Base-by-base conservation (phyloP, 1,140 invertebrate species). In the Charaxes varanes region DNA sequence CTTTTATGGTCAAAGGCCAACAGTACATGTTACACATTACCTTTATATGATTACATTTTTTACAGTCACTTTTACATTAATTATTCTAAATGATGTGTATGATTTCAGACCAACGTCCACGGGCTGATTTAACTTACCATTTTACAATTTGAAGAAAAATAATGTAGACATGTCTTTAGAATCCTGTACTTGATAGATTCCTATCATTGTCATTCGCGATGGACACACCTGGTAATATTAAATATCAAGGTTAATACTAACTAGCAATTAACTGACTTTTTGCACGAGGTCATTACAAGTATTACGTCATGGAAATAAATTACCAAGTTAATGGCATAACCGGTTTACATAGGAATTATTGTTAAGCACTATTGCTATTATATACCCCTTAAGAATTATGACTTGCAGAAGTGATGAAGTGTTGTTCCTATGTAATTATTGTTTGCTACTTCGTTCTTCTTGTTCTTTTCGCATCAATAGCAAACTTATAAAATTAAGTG, bases 321-420 rank as follows among this genome's bases (percentile, higher is more conserved):
- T 44, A 44, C 21, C 26, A 14, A 18, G n/a, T 26, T 35, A 22
- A 43, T 35, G 11, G 24, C 13, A 18, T 4, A 17, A 42, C 19
- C 16, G 19, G 23, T 42, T 27, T 17, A 27, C 24, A 30, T 35
- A 15, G n/a, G n/a, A n/a, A n/a, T n/a, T n/a, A n/a, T n/a, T n/a
- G n/a, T n/a, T n/a, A n/a, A n/a, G n/a, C n/a, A n/a, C n/a, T n/a
- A 43, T 33, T 11, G 22, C 35, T 43, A 10, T 35, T 30, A 30
- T 34, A 34, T 23, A 33, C 18, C 30, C 30, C 17, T 26, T 5
- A 35, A 11, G 15, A 30, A 35, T 30, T 35, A 30, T 43, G 41
- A 43, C 41, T 36, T 35, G 41, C 41, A n/a, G n/a, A n/a, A n/a
- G n/a, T n/a, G n/a, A n/a, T n/a, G n/a, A n/a, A n/a, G n/a, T n/a